Base-by-base conservation (phyloP, 2,113 vertebrate species). In the Lipophrys pholis region DNA sequence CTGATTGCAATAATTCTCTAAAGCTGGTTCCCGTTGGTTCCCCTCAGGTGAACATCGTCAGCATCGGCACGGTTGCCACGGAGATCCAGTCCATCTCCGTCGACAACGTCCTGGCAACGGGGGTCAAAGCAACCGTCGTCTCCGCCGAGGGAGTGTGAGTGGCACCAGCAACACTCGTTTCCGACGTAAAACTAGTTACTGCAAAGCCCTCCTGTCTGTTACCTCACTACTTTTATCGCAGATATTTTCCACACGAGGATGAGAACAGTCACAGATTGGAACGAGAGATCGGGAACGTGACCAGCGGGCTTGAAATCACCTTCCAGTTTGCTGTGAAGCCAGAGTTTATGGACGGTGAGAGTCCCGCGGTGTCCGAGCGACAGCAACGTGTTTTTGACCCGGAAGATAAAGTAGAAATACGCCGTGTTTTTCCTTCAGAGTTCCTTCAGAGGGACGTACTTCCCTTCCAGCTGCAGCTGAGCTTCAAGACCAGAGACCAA, bases 31-130 rank as follows among this genome's bases (percentile, higher is more conserved):
- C n/a, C n/a, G n/a, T n/a, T n/a, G n/a, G n/a, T n/a, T n/a, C 21
- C 21, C 4, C 21, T 2, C 87, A 94, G 94, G 92, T 95, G 6
- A 94, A 94, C 77, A 94, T 92, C 35, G 93, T 95, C 36, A 92
- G 83, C 71, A 87, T 89, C 41, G 88, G 83, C 1, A 93, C 89
- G 0, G 85, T 95, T 35, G 91, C 92, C 1, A 76, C 85, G 38
- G 93, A 93, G 75, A 93, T 95, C 74, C 91, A 94, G 61, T 85
- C 78, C 0, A 88, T 90, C 7, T 66, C 93, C 15, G 66, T 74
- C 7, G 94, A 95, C 83, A 92, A 92, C 16, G 83, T 95, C 16
- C 82, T 94, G 6, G 94, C 94, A 15, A 95, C 93, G 6, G 80
- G 91, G 38, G 92, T 91, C 71, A 90, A 48, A 8, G 87, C 87